Base-by-base conservation (phyloP, 2,113 vertebrate genomes). In the Rissa tridactyla region DNA sequence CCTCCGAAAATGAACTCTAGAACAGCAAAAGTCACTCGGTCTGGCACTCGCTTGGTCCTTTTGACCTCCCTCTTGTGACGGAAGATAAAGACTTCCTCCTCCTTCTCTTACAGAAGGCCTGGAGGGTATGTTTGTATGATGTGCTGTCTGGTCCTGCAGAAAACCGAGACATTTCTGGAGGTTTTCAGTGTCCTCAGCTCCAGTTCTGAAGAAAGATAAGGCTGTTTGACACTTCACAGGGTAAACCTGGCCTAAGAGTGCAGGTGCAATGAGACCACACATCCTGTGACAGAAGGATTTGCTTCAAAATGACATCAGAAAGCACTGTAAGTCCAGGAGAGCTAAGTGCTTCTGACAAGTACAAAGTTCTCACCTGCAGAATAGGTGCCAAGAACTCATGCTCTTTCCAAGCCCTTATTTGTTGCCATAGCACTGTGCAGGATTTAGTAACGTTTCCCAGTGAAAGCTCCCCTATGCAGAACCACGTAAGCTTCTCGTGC, bases 51-150 rank as follows among this genome's bases (percentile, higher is more conserved):
- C 30, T 57, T 27, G 84, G 82, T 92, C 82, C 70, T 85, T 91
- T 66, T 83, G 85, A 94, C 92, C 89, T 95, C 84, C 47, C 64
- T 89, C 79, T 69, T 82, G 77, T 66, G 92, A 81, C 16, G 29
- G 47, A 82, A 94, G 40, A 83, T 38, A 85, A 86, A 70, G 82
- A 46, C 66, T 73, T 95, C 42, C 61, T 16, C 47, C n/a, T 49
- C 72, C 44, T 55, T 30, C 88, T 88, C 73, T 68, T 70, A 70
- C 22, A 55, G 54, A 92, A 72, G 76, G 71, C 93, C 90, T 5
- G 10, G 40, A 62, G 47, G 77, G 71, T 42, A 68, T 11, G 58
- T 78, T 79, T 96, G 79, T 61, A 32, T 17, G 38, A 73, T 55
- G 40, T 69, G 75, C 66, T 76, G 88, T 66, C 38, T 68, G 42